These are phyloP conservation scores for Moxostoma hubbsi DNA, from an alignment of 2,797 vertebrate species.

Conservation along the genomic window DNA sequence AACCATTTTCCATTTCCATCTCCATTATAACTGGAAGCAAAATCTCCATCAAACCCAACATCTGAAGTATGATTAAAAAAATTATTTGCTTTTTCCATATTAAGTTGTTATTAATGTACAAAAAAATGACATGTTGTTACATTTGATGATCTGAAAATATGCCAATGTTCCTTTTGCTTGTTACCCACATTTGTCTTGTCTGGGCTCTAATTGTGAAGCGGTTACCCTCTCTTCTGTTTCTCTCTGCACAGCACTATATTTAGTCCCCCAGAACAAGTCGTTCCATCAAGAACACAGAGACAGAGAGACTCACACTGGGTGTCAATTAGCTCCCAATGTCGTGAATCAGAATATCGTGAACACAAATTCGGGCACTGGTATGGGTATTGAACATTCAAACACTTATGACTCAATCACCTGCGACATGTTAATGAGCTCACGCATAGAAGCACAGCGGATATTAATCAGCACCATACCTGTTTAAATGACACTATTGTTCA, in stretches of 20 bases:
- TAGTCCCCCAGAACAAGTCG: constrained; percentile 72
- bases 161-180: constrained; percentile 45
- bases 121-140: not conserved
- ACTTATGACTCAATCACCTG: too few relatives aligned
- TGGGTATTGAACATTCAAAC: too few relatives aligned
- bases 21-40: too few relatives aligned
- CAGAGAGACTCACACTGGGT: constrained; percentile 49
- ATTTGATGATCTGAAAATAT: constrained; percentile 46
- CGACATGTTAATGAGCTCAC: too few relatives aligned
- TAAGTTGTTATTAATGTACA: not conserved
- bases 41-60: not conserved
- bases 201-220: constrained; percentile 72
- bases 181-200: constrained; percentile 63
- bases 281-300: constrained; percentile 68
- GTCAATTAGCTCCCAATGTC: too few relatives aligned
- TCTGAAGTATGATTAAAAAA: not conserved
- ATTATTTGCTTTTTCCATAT: not conserved
- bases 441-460: too few relatives aligned
- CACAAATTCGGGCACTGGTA: too few relatives aligned
- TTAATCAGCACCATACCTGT: too few relatives aligned
- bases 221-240: constrained; percentile 58
- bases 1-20: too few relatives aligned
- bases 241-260: constrained; percentile 78
- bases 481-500: too few relatives aligned
- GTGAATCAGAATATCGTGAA: too few relatives aligned